Percentiles rank a stretch among this genome's conserved stretches.
phyloP scores from a whole-genome alignment of 1,140 invertebrate species.

The Brachionus rotundiformis region DNA sequence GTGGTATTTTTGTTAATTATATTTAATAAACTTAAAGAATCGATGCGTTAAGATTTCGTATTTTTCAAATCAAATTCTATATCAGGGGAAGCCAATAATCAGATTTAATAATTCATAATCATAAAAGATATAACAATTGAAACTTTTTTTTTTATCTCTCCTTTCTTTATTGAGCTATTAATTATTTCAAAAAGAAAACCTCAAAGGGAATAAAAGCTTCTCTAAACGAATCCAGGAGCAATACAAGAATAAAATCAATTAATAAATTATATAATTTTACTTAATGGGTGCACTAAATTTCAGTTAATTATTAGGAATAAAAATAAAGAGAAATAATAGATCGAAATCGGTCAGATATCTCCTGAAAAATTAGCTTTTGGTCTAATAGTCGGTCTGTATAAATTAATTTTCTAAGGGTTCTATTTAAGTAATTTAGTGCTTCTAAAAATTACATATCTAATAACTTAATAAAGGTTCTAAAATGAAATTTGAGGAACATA shows the following conservation, averaged over 20 bases:
- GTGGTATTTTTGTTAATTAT: neutral
- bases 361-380: neutral
- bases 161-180: neutral
- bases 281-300: conserved; percentile 14
- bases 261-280: conserved; percentile 9
- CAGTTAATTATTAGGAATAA: neutral
- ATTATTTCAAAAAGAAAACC: conserved; percentile 8
- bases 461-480: neutral
- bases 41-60: neutral
- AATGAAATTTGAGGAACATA: neutral
- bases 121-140: neutral
- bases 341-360: neutral
- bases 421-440: neutral
- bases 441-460: neutral
- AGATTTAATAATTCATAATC: conserved; percentile 5
- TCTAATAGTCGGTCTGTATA: neutral
- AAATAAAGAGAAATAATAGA: neutral
- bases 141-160: conserved; percentile 17
- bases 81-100: neutral
- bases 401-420: neutral
- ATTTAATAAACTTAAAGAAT: neutral
- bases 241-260: conserved; percentile 3
- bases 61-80: neutral
- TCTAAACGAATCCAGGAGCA: conserved; percentile 6
- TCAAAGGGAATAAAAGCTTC: neutral